phyloP scores from a whole-genome alignment of 2,888 invertebrate species.

The Protodeltote pygarga region DNA sequence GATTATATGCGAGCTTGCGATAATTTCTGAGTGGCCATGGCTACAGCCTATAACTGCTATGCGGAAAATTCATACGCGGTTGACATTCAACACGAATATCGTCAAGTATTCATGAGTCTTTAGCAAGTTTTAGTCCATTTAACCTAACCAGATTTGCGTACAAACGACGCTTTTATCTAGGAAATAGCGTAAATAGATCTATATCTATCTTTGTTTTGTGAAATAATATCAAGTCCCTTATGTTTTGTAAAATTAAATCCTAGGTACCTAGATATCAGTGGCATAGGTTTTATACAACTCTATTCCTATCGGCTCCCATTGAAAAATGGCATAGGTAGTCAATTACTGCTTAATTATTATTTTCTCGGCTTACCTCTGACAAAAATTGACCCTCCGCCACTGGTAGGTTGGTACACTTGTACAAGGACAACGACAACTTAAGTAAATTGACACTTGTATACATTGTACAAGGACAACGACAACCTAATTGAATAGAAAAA shows the following conservation, averaged over 20 bases:
- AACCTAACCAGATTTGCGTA: constrained; percentile 1
- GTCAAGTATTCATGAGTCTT: background rate
- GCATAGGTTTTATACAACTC: no score
- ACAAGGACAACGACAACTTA: no score
- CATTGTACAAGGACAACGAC: no score
- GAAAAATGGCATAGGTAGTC: no score
- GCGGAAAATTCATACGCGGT: constrained; percentile 23
- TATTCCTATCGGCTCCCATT: no score
- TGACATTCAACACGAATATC: constrained; percentile 19
- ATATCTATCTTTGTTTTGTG: background rate
- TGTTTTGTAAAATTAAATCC: background rate
- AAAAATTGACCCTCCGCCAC: no score
- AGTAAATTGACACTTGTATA: no score
- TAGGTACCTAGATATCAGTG: no score
- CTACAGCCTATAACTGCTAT: constrained; percentile 3
- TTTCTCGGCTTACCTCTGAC: no score
- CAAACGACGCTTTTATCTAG: background rate
- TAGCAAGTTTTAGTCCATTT: background rate
- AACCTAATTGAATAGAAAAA: no score
- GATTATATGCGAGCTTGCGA: background rate
- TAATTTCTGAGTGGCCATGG: constrained; percentile 15
- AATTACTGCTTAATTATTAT: no score
- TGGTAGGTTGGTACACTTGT: no score
- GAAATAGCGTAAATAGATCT: background rate
- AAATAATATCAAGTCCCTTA: constrained; percentile 3